Conservation (phyloP, 2,797 vertebrate genomes). For the Gymnocypris eckloni region DNA sequence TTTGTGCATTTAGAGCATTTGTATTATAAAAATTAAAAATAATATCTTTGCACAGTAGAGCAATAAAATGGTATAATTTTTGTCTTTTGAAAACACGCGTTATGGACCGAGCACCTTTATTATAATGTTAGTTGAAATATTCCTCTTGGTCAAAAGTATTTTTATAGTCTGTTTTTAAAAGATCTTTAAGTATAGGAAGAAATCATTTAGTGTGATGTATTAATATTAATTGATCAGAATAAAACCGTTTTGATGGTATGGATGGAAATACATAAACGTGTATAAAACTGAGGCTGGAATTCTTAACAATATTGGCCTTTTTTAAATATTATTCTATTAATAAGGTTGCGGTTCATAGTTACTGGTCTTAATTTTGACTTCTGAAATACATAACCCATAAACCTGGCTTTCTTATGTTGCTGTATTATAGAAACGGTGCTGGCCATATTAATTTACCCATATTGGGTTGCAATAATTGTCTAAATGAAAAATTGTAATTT, state of each 20-base stretch:
- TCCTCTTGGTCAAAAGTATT: not conserved
- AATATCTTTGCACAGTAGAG: slow-evolving; percentile 22
- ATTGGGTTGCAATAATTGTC: slow-evolving; percentile 70
- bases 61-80: slow-evolving; percentile 17
- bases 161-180: slow-evolving; percentile 6
- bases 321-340: not conserved
- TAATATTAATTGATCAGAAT: not conserved
- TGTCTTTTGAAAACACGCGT: slow-evolving; percentile 1
- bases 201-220: not conserved
- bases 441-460: slow-evolving; percentile 70
- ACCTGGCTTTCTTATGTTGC: not conserved
- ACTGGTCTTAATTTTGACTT: not conserved
- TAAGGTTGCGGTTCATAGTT: slow-evolving; percentile 7
- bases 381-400: slow-evolving; percentile 19
- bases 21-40: slow-evolving; percentile 6
- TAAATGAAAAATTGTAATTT: slow-evolving; percentile 14
- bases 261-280: not conserved
- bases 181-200: not conserved
- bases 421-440: slow-evolving; percentile 39
- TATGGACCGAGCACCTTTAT: slow-evolving; percentile 16
- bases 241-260: not conserved
- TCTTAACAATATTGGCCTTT: not conserved
- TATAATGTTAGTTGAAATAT: slow-evolving; percentile 12
- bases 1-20: not conserved
- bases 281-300: not conserved